Evolutionary conservation across 2,797 vertebrate species (phyloP), one percentile per base, ranked within the genome.

Genomic region (Protosalanx chinensis): DNA sequence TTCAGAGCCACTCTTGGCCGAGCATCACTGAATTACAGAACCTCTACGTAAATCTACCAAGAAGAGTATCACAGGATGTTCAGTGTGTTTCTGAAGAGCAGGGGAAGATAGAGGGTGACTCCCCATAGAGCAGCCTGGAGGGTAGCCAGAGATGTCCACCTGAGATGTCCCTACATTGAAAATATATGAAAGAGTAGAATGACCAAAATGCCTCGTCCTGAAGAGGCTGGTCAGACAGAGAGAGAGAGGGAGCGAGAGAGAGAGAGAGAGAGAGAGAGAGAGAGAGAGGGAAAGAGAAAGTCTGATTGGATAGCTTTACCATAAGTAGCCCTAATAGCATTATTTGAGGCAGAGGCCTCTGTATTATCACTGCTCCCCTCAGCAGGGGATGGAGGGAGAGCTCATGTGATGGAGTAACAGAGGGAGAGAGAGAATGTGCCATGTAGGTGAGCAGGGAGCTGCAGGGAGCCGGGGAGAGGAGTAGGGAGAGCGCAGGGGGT

Each of bases 301-400:
- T 6, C 20, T 15, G 27, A 37, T 6, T 20, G 71, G 82, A 75
- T 78, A 72, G 66, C 72, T 37, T 81, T 74, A 68, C 73, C 79
- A 76, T 61, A 79, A 88, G 84, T 82, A 84, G 82, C 77, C 71
- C 84, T 90, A 88, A 92, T 89, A 77, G 77, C 77, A 82, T 81
- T 81, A 82, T 82, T 81, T 72, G 77, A 76, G 76, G 30, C 71
- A 69, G 69, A 49, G 73, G 67, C 71, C 67, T 70, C 78, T 77
- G 74, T 20, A 68, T 64, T 75, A 79, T 82, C 79, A 81, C 72
- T 32, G 66, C 30, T 41, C 6, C 27, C 23, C 65, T 73, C 70
- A 60, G 74, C 13, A 33, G 51, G 29, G 66, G 56, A 32, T 33
- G 23, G 30, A 32, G 37, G n/a, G 12, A 56, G n/a, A 59, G 53